Conservation (phyloP, 2,113 vertebrate genomes). For the Eudyptes chrysolophus region DNA sequence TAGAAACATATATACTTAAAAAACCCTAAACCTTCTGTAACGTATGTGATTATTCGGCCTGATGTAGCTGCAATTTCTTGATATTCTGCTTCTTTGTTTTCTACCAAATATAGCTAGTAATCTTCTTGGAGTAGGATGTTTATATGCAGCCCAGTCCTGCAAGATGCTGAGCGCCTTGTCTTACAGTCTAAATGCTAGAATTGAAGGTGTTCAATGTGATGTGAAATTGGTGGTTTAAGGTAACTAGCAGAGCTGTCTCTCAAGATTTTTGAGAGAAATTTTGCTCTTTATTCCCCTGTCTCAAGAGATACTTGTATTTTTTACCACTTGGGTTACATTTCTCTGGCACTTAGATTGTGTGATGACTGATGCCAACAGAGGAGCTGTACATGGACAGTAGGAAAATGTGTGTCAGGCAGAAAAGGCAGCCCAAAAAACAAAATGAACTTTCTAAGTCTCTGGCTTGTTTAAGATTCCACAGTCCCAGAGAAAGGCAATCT, state of each 20-base stretch:
- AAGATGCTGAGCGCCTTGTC: not conserved
- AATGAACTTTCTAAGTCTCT: not conserved
- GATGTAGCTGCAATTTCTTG: not conserved
- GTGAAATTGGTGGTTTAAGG: not conserved
- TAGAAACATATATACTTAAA: not conserved
- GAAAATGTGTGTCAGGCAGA: slow-evolving; percentile 7
- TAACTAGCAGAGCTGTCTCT: not conserved
- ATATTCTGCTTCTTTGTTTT: not conserved
- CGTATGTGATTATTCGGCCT: not conserved
- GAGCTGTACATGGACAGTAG: not conserved
- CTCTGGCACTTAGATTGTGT: not conserved
- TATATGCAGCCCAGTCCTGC: not conserved
- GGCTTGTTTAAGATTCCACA: not conserved
- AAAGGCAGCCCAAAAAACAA: not conserved
- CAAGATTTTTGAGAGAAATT: not conserved
- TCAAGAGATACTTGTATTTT: not conserved
- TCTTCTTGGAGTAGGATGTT: not conserved
- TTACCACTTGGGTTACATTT: not conserved
- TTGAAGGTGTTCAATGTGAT: not conserved
- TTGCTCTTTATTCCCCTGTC: not conserved
- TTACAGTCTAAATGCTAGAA: not conserved
- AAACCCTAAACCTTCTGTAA: not conserved
- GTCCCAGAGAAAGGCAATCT: not conserved
- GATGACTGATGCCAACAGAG: not conserved
- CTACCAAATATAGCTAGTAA: not conserved